Evolutionary conservation across 2,888 invertebrate genomes (phyloP).

Genomic region (Notodonta dromedarius): DNA sequence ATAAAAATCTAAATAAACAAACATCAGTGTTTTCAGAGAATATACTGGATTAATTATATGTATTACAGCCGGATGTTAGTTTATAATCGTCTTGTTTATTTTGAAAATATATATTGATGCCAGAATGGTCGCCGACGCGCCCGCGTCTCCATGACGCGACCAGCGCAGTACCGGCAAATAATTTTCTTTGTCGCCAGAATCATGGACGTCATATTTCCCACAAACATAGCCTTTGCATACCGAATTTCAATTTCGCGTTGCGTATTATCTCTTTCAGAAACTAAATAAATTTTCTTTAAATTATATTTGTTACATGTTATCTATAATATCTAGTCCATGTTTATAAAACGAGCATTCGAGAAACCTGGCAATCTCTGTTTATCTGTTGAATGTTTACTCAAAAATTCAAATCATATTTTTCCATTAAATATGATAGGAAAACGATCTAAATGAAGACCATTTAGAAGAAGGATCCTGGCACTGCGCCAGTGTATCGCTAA

Average conservation of each 20-base stretch:
- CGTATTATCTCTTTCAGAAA: too few species aligned
- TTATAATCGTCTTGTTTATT: slow-evolving; percentile 47
- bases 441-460: neutral
- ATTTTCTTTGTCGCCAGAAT: neutral
- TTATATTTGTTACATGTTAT: neutral
- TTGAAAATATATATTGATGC: slow-evolving; percentile 43
- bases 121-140: slow-evolving; percentile 28
- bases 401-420: neutral
- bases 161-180: neutral
- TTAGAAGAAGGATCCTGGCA: neutral
- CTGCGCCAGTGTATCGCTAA: slow-evolving; percentile 1
- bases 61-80: slow-evolving; percentile 45
- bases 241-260: neutral
- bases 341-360: neutral
- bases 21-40: slow-evolving; percentile 22
- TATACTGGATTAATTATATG: slow-evolving; percentile 43
- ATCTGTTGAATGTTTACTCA: slow-evolving; percentile 1
- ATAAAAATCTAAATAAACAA: slow-evolving; percentile 26
- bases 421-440: neutral
- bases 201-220: neutral
- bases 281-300: neutral
- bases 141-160: slow-evolving; percentile 12
- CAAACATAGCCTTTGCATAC: neutral
- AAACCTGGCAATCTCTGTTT: neutral
- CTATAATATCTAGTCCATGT: neutral